These are phyloP conservation scores for Atta texana DNA, from an alignment of 1,140 invertebrate genomes.

Conservation along the genomic window DNA sequence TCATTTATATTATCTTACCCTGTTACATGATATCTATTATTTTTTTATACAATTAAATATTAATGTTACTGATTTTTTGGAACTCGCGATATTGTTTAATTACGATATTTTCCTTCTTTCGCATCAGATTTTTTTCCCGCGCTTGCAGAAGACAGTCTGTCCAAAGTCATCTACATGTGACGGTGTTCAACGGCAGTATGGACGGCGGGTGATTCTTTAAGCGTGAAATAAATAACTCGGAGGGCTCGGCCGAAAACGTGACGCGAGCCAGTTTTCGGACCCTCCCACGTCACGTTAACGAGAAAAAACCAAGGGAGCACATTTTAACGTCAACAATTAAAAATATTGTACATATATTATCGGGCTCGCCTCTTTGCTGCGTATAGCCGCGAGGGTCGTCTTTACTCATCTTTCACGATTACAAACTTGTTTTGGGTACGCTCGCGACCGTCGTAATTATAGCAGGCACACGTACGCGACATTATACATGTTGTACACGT, in stretches of 20 bases:
- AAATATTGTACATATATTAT: conserved; percentile 79
- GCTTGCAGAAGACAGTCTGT: conserved; percentile 74
- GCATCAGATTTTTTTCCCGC: conserved; percentile 62
- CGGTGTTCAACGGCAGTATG: conserved; percentile 66
- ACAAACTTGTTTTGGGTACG: conserved; percentile 58
- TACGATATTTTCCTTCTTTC: conserved; percentile 42
- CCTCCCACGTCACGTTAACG: conserved; percentile 75
- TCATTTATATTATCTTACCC: not conserved
- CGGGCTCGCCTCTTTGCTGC: conserved; percentile 40
- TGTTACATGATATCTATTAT: not conserved
- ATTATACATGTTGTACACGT: conserved; percentile 54
- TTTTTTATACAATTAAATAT: not conserved
- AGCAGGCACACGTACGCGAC: conserved; percentile 50
- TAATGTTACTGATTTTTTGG: not conserved
- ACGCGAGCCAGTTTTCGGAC: conserved; percentile 72
- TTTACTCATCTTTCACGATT: conserved; percentile 52
- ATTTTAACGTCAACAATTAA: conserved; percentile 80
- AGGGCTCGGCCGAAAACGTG: conserved; percentile 74
- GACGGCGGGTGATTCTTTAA: conserved; percentile 76
- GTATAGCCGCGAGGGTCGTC: conserved; percentile 30
- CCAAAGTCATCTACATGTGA: conserved; percentile 70
- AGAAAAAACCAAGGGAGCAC: conserved; percentile 73
- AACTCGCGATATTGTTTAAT: conserved; percentile 51
- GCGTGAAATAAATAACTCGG: conserved; percentile 79
- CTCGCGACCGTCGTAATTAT: conserved; percentile 46